Evolutionary conservation across 2,888 invertebrate genomes (phyloP), one percentile per base, ranked within the genome.

Genomic region (Phlogophora meticulosa): DNA sequence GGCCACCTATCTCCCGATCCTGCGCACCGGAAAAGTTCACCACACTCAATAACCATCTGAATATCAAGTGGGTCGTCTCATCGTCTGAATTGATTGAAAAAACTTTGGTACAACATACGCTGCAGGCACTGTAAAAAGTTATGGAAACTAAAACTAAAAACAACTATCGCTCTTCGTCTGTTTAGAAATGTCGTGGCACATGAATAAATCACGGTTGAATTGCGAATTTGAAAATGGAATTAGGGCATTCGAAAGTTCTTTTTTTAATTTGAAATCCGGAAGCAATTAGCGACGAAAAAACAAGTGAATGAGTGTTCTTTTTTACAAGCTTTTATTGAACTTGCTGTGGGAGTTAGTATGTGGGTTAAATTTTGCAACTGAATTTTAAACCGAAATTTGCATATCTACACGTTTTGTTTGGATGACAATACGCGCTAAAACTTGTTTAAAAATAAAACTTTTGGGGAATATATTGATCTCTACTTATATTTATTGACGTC

Each of bases 31-130:
- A 83, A 87, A 88, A 85, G 76, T 85, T 89, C 82, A 81, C 88
- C 88, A 83, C 87, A 90, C 88, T 89, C 90, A 87, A 91, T 91
- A 90, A 88, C 90, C 90, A 87, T 91, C 87, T 85, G 91, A 90
- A 91, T 91, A 91, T 89, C 90, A 91, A 91, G 88, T 88, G 86
- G 88, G 87, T 88, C 87, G 88, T 91, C 87, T 76, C 84, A 87
- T 88, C 87, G 88, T 91, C 87, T 76, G 84, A 87, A 85, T 88
- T 90, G 91, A 91, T 91, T 91, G 91, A 88, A 91, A 91, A 89
- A 90, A 87, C 83, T 86, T 88, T 81, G 73, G 77, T 80, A 81
- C 73, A n/a, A 72, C 76, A 73, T 65, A 74, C 62, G 71, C 78
- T 72, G 51, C 46, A 40, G 60, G 64, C 60, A 72, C 64, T 67